Base-by-base conservation (phyloP, 2,888 invertebrate species). In the Tholera decimalis region DNA sequence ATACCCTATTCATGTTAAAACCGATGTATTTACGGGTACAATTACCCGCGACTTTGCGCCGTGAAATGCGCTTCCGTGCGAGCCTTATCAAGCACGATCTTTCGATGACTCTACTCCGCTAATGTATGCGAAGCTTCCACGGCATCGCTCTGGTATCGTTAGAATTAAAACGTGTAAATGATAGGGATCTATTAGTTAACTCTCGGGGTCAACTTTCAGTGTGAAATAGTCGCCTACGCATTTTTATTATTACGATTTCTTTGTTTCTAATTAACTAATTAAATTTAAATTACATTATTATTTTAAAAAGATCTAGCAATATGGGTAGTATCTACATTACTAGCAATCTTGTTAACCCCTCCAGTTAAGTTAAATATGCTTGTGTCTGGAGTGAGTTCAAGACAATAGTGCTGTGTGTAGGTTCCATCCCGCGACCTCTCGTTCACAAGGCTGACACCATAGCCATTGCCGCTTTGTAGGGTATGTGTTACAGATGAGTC, bases 21-120 rank as follows among this genome's bases (percentile, higher is more conserved):
- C 60, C 28, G 43, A 68, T 75, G 73, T 80, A 80, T 77, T 76
- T 71, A 77, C 65, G 54, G 50, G 70, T 74, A 83, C 81, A 86
- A 87, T 88, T 84, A 85, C 81, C 66, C 60, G 72, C 51, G 73
- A 80, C 63, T 79, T 82, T 73, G 64, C 83, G 79, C 82, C 85
- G 83, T 86, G 80, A 86, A 89, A 89, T 87, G 83, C 80, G 84
- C 86, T 88, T 86, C 84, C 84, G 83, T 79, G 75, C 76, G 79
- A 83, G 77, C 50, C 78, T 85, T 88, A 88, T 88, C 88, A 80
- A 74, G 64, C 56, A 63, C 72, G 68, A 83, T 86, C 85, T 86
- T 83, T 80, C 79, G 73, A 72, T 70, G 70, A 74, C 80, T 79
- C 69, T 59, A 22, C 47, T 74, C 26, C 9, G 56, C 70, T 70